Conservation (phyloP, 2,797 vertebrate species). For the Epinephelus coioides region DNA sequence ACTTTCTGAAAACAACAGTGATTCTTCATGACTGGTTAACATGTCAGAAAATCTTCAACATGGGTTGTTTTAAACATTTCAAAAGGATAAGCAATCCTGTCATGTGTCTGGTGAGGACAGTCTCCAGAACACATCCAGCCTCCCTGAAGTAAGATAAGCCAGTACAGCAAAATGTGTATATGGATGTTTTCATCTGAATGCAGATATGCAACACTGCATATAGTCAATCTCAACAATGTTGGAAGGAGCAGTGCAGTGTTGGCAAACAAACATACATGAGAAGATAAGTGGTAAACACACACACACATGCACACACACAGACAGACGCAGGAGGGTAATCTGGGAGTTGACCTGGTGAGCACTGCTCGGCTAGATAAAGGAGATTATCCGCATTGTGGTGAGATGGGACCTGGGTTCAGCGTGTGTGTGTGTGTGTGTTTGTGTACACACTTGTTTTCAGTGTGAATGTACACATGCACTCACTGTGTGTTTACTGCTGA, state of each 20-base stretch:
- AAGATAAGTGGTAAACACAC: slow-evolving; percentile 51
- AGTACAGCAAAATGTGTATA: slow-evolving; percentile 9
- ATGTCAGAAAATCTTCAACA: slow-evolving; percentile 11
- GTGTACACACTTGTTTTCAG: slow-evolving; percentile 22
- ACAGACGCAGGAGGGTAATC: slow-evolving; percentile 57
- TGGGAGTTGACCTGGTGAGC: slow-evolving; percentile 73
- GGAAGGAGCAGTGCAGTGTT: slow-evolving; percentile 49
- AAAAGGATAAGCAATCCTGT: slow-evolving; percentile 9
- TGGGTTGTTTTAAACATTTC: slow-evolving; percentile 1
- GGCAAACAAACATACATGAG: slow-evolving; percentile 58
- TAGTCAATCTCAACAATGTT: slow-evolving; percentile 38
- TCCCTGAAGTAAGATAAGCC: neutral
- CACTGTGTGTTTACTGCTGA: slow-evolving; percentile 35
- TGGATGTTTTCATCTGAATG: slow-evolving; percentile 23
- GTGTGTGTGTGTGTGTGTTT: slow-evolving; percentile 31
- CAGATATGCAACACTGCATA: slow-evolving; percentile 27
- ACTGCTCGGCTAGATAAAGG: slow-evolving; percentile 75
- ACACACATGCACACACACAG: slow-evolving; percentile 20
- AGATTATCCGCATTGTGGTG: slow-evolving; percentile 77
- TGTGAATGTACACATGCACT: slow-evolving; percentile 10
- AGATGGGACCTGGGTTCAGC: slow-evolving; percentile 25
- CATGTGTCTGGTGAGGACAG: neutral
- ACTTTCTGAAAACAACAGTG: neutral
- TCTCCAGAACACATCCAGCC: neutral
- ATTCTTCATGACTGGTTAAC: slow-evolving; percentile 1